These are phyloP conservation scores for Lagopus muta DNA, from an alignment of 2,113 vertebrate species.

Conservation along the genomic window DNA sequence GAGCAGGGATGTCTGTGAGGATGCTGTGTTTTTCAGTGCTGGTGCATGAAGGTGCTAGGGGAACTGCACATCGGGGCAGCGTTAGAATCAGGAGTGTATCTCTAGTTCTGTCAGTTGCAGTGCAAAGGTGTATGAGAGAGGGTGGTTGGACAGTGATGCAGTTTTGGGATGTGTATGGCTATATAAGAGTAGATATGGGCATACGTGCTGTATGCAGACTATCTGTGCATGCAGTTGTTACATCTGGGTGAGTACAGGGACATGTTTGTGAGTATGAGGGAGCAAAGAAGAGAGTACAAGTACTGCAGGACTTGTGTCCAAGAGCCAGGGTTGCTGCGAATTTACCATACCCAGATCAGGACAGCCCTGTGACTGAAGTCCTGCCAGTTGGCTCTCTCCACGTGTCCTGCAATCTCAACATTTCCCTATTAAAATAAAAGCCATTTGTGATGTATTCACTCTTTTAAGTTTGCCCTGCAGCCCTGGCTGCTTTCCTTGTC, in stretches of 20 bases:
- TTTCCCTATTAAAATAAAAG: constrained; percentile 62
- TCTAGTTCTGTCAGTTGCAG: not conserved
- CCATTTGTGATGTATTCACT: constrained; percentile 50
- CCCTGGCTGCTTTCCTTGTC: constrained; percentile 32
- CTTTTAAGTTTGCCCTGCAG: constrained; percentile 59
- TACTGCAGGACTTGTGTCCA: not conserved
- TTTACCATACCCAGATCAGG: constrained; percentile 46
- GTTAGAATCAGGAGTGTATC: not conserved
- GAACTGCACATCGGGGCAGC: not conserved
- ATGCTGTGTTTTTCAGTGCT: not conserved
- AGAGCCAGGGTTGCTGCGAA: constrained; percentile 26
- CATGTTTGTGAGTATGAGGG: not conserved
- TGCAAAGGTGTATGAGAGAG: not conserved
- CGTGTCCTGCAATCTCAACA: constrained; percentile 40
- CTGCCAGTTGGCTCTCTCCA: constrained; percentile 59
- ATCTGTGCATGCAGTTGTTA: not conserved
- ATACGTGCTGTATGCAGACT: not conserved
- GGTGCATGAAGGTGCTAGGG: not conserved
- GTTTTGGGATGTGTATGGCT: not conserved
- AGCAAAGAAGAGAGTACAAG: not conserved
- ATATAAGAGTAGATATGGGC: rapidly evolving
- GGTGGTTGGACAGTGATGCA: not conserved
- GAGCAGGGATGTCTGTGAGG: rapidly evolving
- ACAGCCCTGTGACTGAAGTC: constrained; percentile 54
- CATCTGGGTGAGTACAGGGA: not conserved